phyloP scores from a whole-genome alignment of 2,797 vertebrate species.

The Etheostoma nigrum region DNA sequence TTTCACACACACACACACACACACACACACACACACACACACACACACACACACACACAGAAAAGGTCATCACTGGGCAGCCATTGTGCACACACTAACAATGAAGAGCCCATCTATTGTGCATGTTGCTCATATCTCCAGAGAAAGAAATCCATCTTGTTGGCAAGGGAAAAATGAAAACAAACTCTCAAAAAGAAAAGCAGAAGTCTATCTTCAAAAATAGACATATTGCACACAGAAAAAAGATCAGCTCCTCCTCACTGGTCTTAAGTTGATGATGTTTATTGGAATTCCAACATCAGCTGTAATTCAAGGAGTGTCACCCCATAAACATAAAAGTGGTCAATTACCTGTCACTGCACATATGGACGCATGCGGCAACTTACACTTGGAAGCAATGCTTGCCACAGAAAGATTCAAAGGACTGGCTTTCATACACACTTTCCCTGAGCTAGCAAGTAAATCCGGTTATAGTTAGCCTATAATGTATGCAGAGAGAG shows the following conservation, averaged over 20 bases:
- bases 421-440: slow-evolving; percentile 59
- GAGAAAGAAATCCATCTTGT: slow-evolving; percentile 24
- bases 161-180: slow-evolving; percentile 15
- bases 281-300: slow-evolving; percentile 55
- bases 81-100: slow-evolving; percentile 41
- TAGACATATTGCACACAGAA: background rate
- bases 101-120: slow-evolving; percentile 42
- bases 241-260: slow-evolving; percentile 11
- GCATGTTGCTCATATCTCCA: slow-evolving; percentile 34
- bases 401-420: slow-evolving; percentile 64
- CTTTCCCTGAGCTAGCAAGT: slow-evolving; percentile 63
- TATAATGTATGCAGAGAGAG: slow-evolving; percentile 69
- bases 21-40: slow-evolving; percentile 19
- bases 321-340: slow-evolving; percentile 52
- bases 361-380: slow-evolving; percentile 50
- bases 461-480: slow-evolving; percentile 74
- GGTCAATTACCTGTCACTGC: slow-evolving; percentile 51
- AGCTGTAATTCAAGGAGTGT: slow-evolving; percentile 59
- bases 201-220: slow-evolving; percentile 3
- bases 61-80: slow-evolving; percentile 66
- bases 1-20: slow-evolving; percentile 42
- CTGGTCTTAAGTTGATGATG: slow-evolving; percentile 29
- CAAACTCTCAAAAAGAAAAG: slow-evolving; percentile 7
- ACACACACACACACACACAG: no score
- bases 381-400: slow-evolving; percentile 54